These are phyloP conservation scores for Pseudois nayaur DNA, from an alignment of 2,113 vertebrate species.

Conservation along the genomic window DNA sequence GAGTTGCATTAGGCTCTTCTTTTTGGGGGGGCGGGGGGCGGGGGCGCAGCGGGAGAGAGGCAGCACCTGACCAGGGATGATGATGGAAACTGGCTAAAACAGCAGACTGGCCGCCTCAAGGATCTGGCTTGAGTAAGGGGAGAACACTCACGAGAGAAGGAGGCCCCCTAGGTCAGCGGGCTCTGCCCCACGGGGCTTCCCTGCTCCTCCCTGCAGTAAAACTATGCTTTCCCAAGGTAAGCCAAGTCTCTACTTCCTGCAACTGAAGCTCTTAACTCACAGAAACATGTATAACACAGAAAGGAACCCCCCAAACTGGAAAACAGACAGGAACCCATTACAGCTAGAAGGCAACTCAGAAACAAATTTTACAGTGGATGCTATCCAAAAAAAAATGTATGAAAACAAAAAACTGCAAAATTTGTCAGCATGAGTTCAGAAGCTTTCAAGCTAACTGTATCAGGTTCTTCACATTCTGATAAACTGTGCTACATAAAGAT, in stretches of 20 bases:
- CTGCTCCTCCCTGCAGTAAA: background rate
- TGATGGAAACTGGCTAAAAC: background rate
- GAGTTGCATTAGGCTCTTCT: background rate
- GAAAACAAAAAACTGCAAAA: too few relatives aligned
- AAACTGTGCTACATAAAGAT: background rate
- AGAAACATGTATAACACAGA: background rate
- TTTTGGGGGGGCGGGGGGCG: accelerated
- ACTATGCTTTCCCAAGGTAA: background rate
- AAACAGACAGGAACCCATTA: background rate
- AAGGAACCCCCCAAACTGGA: background rate
- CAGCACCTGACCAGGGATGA: too few relatives aligned
- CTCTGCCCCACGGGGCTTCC: background rate
- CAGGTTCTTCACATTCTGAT: background rate
- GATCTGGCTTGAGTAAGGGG: background rate
- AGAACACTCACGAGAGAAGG: accelerated
- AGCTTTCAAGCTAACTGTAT: background rate
- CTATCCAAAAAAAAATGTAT: background rate
- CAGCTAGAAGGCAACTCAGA: background rate
- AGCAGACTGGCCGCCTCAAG: background rate
- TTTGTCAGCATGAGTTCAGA: background rate
- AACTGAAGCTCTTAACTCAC: background rate
- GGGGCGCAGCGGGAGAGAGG: accelerated
- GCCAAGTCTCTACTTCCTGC: background rate
- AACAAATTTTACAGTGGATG: background rate
- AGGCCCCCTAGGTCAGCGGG: accelerated